phyloP scores from a whole-genome alignment of 2,797 vertebrate genomes.

The Pseudomugil gertrudae region DNA sequence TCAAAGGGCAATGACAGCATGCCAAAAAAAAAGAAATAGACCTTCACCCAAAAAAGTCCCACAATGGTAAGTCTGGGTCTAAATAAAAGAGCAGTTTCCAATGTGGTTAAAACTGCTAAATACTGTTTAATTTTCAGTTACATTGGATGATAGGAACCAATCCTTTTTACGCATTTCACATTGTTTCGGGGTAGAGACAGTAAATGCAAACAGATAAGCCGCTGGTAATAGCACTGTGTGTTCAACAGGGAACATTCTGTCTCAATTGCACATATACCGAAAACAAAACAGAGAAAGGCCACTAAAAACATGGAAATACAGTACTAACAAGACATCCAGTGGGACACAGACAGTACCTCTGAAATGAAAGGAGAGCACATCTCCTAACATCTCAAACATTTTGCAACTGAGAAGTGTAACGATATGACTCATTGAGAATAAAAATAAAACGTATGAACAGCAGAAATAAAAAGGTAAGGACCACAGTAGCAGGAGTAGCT shows the following conservation, averaged over 20 bases:
- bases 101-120: constrained; percentile 45
- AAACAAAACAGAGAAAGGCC: constrained; percentile 79
- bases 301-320: constrained; percentile 80
- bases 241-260: constrained; percentile 73
- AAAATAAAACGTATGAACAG: constrained; percentile 60
- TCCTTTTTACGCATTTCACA: constrained; percentile 72
- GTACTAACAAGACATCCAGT: constrained; percentile 76
- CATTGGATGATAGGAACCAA: constrained; percentile 47
- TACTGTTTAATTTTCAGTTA: constrained; percentile 50
- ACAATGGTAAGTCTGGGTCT: constrained; percentile 17
- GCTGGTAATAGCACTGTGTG: constrained; percentile 77
- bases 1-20: constrained; percentile 43
- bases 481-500: constrained; percentile 75
- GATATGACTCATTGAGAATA: constrained; percentile 63
- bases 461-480: constrained; percentile 70
- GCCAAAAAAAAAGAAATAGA: constrained; percentile 55
- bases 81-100: constrained; percentile 49
- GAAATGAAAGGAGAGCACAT: constrained; percentile 50
- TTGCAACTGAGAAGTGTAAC: constrained; percentile 61
- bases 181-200: constrained; percentile 74
- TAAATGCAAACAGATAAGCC: constrained; percentile 70
- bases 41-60: constrained; percentile 29
- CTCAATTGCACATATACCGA: constrained; percentile 76
- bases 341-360: constrained; percentile 73
- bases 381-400: constrained; percentile 60